Percentiles rank a stretch among this genome's conserved stretches.
phyloP scores from a whole-genome alignment of 2,888 invertebrate genomes.

The Eupithecia abbreviata region DNA sequence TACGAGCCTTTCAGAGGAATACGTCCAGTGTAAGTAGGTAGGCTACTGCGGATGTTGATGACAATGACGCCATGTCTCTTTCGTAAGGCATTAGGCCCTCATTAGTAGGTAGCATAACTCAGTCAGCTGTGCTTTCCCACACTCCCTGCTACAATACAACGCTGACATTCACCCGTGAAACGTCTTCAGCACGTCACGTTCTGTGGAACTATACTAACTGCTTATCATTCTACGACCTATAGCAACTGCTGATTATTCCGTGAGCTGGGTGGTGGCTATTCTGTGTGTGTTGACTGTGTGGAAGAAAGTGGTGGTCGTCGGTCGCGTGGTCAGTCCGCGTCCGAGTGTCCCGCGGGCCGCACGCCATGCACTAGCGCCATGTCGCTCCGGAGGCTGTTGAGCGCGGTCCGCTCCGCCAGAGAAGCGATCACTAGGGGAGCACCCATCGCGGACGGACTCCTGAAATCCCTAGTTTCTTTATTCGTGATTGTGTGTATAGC shows the following conservation, averaged over 20 bases:
- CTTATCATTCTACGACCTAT: background rate
- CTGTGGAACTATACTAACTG: background rate
- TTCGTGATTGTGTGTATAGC: conserved; percentile 76
- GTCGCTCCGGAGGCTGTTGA: conserved; percentile 73
- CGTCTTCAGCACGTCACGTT: background rate
- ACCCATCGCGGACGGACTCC: conserved; percentile 71
- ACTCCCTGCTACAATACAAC: background rate
- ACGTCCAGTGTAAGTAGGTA: background rate
- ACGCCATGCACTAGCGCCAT: conserved; percentile 57
- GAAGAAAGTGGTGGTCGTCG: conserved; percentile 48
- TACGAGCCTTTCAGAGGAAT: background rate
- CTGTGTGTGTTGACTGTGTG: conserved; percentile 13
- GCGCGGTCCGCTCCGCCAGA: conserved; percentile 73
- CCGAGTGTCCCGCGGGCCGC: conserved; percentile 57
- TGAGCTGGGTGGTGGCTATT: background rate
- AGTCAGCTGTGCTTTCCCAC: conserved; percentile 9
- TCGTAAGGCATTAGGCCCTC: background rate
- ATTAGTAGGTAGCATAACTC: background rate
- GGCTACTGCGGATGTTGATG: background rate
- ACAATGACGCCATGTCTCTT: background rate
- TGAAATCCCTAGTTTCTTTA: conserved; percentile 74
- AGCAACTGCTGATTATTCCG: background rate
- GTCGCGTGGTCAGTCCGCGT: conserved; percentile 56
- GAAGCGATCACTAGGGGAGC: conserved; percentile 70
- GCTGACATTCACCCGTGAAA: background rate